These are phyloP conservation scores for Macrotis lagotis DNA, from an alignment of 2,113 vertebrate species.

Conservation along the genomic window DNA sequence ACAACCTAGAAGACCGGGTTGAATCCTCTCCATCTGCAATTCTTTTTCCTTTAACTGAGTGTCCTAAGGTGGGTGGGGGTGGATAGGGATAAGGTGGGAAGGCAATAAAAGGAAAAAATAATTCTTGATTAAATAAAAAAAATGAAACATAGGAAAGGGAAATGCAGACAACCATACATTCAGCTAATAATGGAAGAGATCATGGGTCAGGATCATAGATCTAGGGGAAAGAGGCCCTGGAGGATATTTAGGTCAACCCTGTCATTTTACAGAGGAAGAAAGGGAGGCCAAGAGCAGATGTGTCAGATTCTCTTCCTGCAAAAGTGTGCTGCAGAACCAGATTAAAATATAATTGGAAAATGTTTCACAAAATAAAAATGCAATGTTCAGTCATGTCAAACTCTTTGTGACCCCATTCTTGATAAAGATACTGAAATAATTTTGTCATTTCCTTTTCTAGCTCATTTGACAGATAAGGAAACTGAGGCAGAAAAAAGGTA, in stretches of 20 bases:
- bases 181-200: not conserved
- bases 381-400: not conserved
- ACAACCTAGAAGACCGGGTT: not conserved
- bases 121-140: not conserved
- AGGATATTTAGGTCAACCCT: not conserved
- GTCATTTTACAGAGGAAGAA: not conserved
- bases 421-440: not conserved
- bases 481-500: not conserved
- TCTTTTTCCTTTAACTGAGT: not conserved
- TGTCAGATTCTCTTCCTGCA: not conserved
- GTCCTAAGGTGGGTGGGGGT: not conserved
- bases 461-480: not conserved
- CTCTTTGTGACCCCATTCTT: not conserved
- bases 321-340: not conserved
- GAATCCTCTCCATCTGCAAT: not conserved
- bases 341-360: not conserved
- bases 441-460: not conserved
- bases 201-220: not conserved
- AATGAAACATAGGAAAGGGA: not conserved
- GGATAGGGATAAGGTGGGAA: not conserved
- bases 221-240: not conserved
- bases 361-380: not conserved
- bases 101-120: not conserved
- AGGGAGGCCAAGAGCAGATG: not conserved
- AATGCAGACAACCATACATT: not conserved